These are phyloP conservation scores for Neotoxoptera formosana DNA, from an alignment of 1,140 invertebrate genomes.

Conservation along the genomic window DNA sequence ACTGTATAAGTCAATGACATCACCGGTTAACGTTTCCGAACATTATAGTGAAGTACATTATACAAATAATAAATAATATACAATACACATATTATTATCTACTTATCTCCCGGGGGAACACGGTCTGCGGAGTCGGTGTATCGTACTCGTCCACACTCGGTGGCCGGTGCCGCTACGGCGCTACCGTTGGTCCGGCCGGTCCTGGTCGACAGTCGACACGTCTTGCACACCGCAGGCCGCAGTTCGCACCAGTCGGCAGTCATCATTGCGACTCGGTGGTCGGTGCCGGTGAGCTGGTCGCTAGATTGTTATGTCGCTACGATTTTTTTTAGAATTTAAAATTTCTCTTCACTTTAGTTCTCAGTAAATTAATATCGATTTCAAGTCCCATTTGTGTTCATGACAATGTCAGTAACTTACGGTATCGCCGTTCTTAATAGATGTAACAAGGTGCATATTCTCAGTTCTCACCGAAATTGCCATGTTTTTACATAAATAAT, in stretches of 20 bases:
- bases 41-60: background rate
- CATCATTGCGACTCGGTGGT: background rate
- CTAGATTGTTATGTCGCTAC: background rate
- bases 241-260: background rate
- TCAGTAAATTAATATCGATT: background rate
- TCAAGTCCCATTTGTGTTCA: background rate
- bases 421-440: background rate
- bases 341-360: background rate
- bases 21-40: background rate
- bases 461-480: background rate
- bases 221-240: too few relatives aligned
- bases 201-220: too few relatives aligned
- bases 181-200: too few relatives aligned
- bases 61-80: too few relatives aligned
- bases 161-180: background rate
- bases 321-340: background rate
- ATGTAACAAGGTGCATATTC: background rate
- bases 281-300: background rate
- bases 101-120: background rate
- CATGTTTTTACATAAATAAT: background rate
- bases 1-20: slow-evolving; percentile 38
- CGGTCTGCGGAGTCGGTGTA: background rate
- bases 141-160: background rate
- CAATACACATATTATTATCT: background rate
- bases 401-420: background rate